Conservation (phyloP, 2,888 invertebrate species). For the Camptogramma bilineatum region DNA sequence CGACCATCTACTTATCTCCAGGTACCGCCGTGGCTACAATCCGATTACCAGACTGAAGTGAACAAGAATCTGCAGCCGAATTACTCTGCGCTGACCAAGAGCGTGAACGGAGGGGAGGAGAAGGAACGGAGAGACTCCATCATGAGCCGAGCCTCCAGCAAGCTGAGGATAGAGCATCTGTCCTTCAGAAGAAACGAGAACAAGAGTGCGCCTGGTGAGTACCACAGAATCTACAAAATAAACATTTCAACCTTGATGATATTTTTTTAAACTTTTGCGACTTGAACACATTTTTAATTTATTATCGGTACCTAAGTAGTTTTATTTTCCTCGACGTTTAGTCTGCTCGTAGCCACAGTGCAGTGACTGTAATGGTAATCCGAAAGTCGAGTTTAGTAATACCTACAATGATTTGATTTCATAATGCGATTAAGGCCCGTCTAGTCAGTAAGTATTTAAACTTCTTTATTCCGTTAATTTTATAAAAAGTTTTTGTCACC, state of each 20-base stretch:
- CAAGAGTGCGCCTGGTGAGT: conserved; percentile 60
- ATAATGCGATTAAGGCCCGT: too few species aligned
- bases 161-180: conserved; percentile 76
- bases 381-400: too few species aligned
- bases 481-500: too few species aligned
- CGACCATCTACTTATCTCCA: conserved; percentile 51
- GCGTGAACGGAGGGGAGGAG: conserved; percentile 71
- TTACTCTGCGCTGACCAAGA: conserved; percentile 74
- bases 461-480: too few species aligned
- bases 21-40: conserved; percentile 91
- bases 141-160: conserved; percentile 79
- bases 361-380: too few species aligned
- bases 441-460: too few species aligned
- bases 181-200: conserved; percentile 70
- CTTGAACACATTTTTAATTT: too few species aligned
- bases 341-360: too few species aligned
- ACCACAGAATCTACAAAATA: background rate
- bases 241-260: background rate
- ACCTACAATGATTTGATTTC: too few species aligned
- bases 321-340: too few species aligned
- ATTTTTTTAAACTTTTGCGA: too few species aligned
- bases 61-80: conserved; percentile 81
- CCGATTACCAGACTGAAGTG: conserved; percentile 85
- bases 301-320: too few species aligned
- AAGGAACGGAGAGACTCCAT: conserved; percentile 75